Percentiles rank a stretch among this genome's conserved stretches.
Conservation (phyloP, 2,113 vertebrate genomes). For the Osmerus mordax region DNA sequence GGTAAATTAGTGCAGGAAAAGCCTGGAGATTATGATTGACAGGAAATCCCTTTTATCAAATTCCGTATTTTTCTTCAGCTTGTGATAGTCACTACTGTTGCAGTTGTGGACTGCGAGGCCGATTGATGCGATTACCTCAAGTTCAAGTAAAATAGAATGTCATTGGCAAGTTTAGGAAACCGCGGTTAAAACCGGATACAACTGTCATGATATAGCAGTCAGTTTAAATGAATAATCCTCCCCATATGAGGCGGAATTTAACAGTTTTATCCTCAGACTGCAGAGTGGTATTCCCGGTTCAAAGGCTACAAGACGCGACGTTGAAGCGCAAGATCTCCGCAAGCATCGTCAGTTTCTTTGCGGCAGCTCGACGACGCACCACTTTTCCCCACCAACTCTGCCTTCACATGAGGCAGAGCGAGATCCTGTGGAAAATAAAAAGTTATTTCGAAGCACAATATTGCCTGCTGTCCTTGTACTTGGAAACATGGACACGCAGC, state of each 20-base stretch:
- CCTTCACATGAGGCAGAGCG: conserved; percentile 4
- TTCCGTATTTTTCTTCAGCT: conserved; percentile 32
- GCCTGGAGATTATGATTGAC: conserved; percentile 16
- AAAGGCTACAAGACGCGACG: neutral
- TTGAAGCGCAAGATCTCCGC: conserved; percentile 7
- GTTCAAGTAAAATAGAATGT: neutral
- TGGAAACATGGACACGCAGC: too few relatives aligned
- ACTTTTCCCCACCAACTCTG: conserved; percentile 14
- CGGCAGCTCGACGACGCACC: conserved; percentile 12
- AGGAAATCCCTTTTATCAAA: conserved; percentile 31
- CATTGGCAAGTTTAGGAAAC: conserved; percentile 3
- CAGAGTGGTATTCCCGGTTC: conserved; percentile 8
- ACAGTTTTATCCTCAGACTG: neutral
- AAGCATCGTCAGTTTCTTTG: conserved; percentile 16
- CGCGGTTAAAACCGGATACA: neutral
- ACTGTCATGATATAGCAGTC: neutral
- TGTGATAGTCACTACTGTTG: neutral
- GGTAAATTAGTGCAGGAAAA: conserved; percentile 46
- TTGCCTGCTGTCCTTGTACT: too few relatives aligned
- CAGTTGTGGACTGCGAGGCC: neutral
- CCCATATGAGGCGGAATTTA: neutral
- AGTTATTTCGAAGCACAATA: neutral
- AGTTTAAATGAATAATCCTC: conserved; percentile 14
- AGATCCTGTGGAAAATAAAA: neutral
- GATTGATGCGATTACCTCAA: neutral